Base-by-base conservation (phyloP, 2,888 invertebrate species). In the Macrosoma leucophasiata region DNA sequence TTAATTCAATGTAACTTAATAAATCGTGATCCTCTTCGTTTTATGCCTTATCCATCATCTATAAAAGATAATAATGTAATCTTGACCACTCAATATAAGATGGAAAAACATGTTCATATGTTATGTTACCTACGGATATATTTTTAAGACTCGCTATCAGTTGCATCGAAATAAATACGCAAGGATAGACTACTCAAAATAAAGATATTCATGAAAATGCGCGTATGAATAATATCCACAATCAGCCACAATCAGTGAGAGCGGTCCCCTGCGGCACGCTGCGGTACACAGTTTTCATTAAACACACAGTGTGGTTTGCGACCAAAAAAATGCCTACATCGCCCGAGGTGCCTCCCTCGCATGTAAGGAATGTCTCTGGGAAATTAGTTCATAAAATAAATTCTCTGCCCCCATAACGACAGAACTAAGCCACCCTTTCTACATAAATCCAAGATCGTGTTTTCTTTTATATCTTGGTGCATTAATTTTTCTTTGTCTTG, bases 241-340 rank as follows among this genome's bases (percentile, higher is more conserved):
- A n/a, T n/a, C n/a, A n/a, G 55, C 61, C 60, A 69, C 75, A 79
- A 79, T 77, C 81, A 75, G 70, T 65, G 62, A 68, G 69, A 76
- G 66, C 72, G 70, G 61, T 64, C 73, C 77, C 81, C 67, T 49
- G 67, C 56, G 79, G 78, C 78, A 66, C 72, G 69, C 68, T 72
- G 71, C 63, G 71, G 71, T 71, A 73, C 72, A 62, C 66, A 71
- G 70, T 78, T 82, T 81, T 82, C 81, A 82, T 82, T 82, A 82
- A 81, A 81, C 71, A 74, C 61, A 62, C 52, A 69, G 62, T 64
- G 55, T 51, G 67, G 65, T 62, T 73, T 74, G 70, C 70, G 64
- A 61, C 67, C 62, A 71, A 77, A 78, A 54, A 72, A 77, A 75
- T 67, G 67, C 64, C 58, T 69, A 62, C 66, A 52, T 41, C 40